Conservation (phyloP, 2,113 vertebrate genomes). For the Callipepla squamata region DNA sequence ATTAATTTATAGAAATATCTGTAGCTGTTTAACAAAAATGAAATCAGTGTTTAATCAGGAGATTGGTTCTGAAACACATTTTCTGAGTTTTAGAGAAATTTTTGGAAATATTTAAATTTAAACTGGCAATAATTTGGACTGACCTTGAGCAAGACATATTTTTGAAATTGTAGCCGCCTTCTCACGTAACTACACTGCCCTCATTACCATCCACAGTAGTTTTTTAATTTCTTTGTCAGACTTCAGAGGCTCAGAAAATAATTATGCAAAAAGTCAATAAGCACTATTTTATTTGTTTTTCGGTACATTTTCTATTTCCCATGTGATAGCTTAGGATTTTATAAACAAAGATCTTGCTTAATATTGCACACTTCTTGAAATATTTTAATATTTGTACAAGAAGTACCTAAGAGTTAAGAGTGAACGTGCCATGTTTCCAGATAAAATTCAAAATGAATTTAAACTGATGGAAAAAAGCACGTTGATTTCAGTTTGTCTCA, state of each 20-base stretch:
- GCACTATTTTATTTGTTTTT: background rate
- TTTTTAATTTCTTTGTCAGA: background rate
- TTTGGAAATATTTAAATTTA: background rate
- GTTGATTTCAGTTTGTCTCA: background rate
- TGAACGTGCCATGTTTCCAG: background rate
- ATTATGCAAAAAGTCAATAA: background rate
- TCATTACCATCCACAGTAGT: background rate
- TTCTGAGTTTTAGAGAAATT: background rate
- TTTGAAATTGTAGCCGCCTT: background rate
- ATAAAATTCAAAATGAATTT: background rate
- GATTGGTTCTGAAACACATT: background rate
- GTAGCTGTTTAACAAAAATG: background rate
- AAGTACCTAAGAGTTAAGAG: background rate
- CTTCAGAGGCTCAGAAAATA: background rate
- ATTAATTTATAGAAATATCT: background rate
- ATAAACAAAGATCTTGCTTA: background rate
- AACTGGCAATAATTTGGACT: background rate
- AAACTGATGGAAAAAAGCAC: background rate
- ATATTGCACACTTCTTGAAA: background rate
- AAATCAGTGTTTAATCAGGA: background rate
- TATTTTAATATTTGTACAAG: too few species aligned
- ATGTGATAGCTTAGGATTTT: background rate
- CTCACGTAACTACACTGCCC: background rate
- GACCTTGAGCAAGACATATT: background rate
- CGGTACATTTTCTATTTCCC: background rate